A percentile compares a stretch with the other conserved stretches of the same genome.
Evolutionary conservation across 2,113 vertebrate genomes (phyloP).

Genomic region (Hirundichthys speculiger): DNA sequence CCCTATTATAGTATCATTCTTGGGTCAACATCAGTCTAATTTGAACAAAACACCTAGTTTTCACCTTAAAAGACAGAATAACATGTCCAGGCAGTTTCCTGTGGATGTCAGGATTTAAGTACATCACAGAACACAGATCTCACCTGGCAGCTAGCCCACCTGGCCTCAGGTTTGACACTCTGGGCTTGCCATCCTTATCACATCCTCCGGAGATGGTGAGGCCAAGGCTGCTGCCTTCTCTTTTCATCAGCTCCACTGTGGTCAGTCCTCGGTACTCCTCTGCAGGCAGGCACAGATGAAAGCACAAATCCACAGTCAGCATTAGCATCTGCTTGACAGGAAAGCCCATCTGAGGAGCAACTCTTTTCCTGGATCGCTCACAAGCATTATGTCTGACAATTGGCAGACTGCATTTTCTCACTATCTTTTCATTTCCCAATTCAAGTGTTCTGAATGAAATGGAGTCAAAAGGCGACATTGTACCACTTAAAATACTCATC

Average conservation of each 20-base stretch:
- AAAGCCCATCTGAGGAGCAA: constrained; percentile 44
- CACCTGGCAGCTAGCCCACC: constrained; percentile 97
- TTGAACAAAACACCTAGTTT: constrained; percentile 36
- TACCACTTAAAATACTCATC: not conserved
- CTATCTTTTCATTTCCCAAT: constrained; percentile 30
- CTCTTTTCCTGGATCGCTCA: constrained; percentile 32
- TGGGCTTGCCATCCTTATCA: constrained; percentile 95
- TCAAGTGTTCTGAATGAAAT: constrained; percentile 32
- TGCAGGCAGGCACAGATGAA: constrained; percentile 70
- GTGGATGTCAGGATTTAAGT: constrained; percentile 44
- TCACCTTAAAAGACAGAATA: constrained; percentile 38
- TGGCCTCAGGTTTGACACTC: constrained; percentile 93
- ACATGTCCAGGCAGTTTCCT: constrained; percentile 35
- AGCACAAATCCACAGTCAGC: constrained; percentile 52
- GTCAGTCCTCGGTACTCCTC: constrained; percentile 94
- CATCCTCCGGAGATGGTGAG: constrained; percentile 97
- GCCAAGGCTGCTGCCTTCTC: constrained; percentile 94
- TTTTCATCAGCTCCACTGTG: constrained; percentile 95
- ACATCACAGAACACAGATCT: constrained; percentile 75
- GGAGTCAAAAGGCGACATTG: constrained; percentile 9
- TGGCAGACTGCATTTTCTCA: constrained; percentile 36
- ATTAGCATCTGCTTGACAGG: constrained; percentile 51
- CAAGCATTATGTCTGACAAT: constrained; percentile 39
- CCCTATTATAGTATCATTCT: not conserved
- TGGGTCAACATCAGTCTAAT: constrained; percentile 30